Conservation (phyloP, 2,888 invertebrate species). For the Drosophila planitibia region DNA sequence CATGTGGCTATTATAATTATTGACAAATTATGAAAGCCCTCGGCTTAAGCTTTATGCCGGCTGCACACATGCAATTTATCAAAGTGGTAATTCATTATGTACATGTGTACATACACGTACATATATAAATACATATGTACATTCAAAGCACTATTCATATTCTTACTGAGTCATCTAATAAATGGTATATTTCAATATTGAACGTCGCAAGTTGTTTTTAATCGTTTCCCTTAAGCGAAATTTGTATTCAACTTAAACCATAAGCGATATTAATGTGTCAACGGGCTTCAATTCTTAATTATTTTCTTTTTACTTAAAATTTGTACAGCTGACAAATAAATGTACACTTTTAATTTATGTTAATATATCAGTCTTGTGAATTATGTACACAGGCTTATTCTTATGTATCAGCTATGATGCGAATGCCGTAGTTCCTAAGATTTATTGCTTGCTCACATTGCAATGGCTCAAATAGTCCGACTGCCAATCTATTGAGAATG, state of each 20-base stretch:
- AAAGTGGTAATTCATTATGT: conserved; percentile 7
- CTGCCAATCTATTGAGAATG: conserved; percentile 74
- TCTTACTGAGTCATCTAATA: background rate
- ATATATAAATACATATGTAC: background rate
- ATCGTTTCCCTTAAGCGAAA: background rate
- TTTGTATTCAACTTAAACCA: background rate
- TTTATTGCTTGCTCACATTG: conserved; percentile 65
- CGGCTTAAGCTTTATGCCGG: conserved; percentile 13
- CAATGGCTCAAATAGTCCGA: conserved; percentile 78
- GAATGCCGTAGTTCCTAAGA: background rate
- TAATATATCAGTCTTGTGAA: conserved; percentile 45
- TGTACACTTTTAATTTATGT: background rate
- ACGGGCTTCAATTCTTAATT: background rate
- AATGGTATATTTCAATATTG: background rate
- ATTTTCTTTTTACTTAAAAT: background rate
- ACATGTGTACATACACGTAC: background rate
- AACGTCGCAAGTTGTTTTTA: background rate
- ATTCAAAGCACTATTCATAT: background rate
- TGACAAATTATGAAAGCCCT: conserved; percentile 31
- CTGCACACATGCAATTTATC: conserved; percentile 29
- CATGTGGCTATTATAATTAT: conserved; percentile 35
- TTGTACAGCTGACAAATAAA: background rate
- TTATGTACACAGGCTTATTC: background rate
- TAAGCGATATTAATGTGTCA: background rate
- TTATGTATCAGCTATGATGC: background rate